Percentiles rank a stretch among this genome's conserved stretches.
Evolutionary conservation across 2,888 invertebrate species (phyloP).

Genomic region (Meteorus colon): DNA sequence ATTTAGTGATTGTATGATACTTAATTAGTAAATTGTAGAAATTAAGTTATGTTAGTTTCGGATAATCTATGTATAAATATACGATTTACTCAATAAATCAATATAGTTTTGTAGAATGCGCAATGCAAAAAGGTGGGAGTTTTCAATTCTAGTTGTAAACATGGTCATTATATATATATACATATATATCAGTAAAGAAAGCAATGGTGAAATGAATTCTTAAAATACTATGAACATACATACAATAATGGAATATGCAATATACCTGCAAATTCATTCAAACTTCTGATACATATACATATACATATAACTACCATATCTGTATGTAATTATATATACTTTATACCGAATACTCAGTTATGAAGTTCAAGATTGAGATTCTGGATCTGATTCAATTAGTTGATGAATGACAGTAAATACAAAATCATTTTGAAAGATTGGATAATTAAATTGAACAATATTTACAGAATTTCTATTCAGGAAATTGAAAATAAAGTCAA

Average conservation of each 20-base stretch:
- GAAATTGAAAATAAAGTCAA: neutral
- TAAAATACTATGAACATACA: neutral
- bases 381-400: too few relatives aligned
- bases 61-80: conserved; percentile 64
- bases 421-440: neutral
- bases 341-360: neutral
- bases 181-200: conserved; percentile 16
- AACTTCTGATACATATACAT: conserved; percentile 46
- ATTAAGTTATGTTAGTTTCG: conserved; percentile 69
- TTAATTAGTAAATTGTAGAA: conserved; percentile 68
- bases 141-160: neutral
- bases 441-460: neutral
- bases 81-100: conserved; percentile 67
- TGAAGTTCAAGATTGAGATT: neutral
- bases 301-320: neutral
- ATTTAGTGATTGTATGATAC: conserved; percentile 73
- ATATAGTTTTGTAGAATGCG: conserved; percentile 71
- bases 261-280: conserved; percentile 29
- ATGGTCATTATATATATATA: conserved; percentile 3
- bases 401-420: too few relatives aligned
- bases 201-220: conserved; percentile 42
- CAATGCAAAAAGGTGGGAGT: conserved; percentile 42
- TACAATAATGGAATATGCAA: neutral
- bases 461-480: neutral
- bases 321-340: neutral